phyloP scores from a whole-genome alignment of 2,797 vertebrate species.

The Sebastes kiyomatsui region DNA sequence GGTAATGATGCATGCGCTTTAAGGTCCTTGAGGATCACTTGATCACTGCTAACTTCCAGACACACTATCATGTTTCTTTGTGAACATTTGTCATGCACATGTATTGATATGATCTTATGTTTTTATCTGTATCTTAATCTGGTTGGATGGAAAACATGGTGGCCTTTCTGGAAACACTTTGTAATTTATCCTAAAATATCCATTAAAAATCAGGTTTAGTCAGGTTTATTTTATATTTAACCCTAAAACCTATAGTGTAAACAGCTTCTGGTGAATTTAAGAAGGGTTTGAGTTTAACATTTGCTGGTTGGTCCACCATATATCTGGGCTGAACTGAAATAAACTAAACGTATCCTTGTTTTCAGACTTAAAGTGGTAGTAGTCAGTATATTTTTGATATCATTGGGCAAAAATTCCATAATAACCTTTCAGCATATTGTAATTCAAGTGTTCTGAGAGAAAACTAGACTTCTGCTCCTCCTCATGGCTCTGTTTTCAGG shows the following conservation, averaged over 20 bases:
- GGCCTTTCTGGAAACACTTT: background rate
- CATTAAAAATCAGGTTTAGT: background rate
- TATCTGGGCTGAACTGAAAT: background rate
- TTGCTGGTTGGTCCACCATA: background rate
- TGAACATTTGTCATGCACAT: background rate
- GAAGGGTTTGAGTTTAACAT: background rate
- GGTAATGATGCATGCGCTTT: constrained; percentile 78
- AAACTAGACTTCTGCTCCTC: too few species aligned
- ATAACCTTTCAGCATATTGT: too few species aligned
- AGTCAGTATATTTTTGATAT: too few species aligned
- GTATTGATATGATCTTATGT: background rate
- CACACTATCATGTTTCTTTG: background rate
- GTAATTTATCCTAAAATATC: background rate
- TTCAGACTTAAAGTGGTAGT: background rate
- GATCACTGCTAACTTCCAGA: background rate
- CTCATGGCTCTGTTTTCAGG: too few species aligned
- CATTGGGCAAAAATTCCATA: too few species aligned
- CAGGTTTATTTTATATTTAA: background rate
- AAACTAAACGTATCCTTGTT: background rate
- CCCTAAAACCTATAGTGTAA: too few species aligned
- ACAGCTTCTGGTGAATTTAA: too few species aligned
- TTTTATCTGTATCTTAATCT: background rate
- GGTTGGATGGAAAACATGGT: background rate
- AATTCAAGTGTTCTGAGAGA: too few species aligned
- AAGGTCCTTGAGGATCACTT: background rate